Base-by-base conservation (phyloP, 2,888 invertebrate genomes). In the Liposcelis brunnea region DNA sequence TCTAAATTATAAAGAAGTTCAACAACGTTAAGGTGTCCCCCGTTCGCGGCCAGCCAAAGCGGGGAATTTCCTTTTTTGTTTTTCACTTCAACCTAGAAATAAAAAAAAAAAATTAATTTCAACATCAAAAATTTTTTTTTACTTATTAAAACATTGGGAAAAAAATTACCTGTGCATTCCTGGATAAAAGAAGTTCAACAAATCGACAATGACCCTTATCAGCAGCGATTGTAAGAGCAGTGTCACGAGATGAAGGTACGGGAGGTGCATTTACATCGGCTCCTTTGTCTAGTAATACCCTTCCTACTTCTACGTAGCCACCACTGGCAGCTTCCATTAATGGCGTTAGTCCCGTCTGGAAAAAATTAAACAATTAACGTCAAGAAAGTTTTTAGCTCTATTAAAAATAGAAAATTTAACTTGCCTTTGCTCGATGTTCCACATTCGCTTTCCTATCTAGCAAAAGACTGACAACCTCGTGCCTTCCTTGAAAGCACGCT, bases 61-160 rank as follows among this genome's bases (percentile, higher is more conserved):
- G 97, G 94, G 21, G 97, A 95, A 65, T 95, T 95, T 51, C 98
- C 98, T 68, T 98, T 98, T 65, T 98, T 98, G 66, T 98, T 98
- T 60, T 94, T 91, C 15, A 94, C 95, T 65, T 98, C 97, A 2
- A 97, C 90, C 49, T 84, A 82, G 42, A 42, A 32, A 26, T 31
- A 43, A 1, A 31, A 16, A 43, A 12, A 10, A 31, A 5, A 7
- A 7, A 12, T 26, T 43, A 31, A 33, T 19, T 14, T 14, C 32
- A 7, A 5, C 7, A 7, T 33, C 7, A 21, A 43, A 31, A 43
- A 43, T n/a, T 14, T 31, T n/a, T 10, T 19, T 18, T 21, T 43
- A n/a, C 10, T 16, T 38, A 21, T 33, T 44, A 2, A 15, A 33
- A 34, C 31, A 32, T 15, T 31, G n/a, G 11, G 19, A 15, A 48